These are phyloP conservation scores for Cacatua alba DNA, from an alignment of 2,113 vertebrate species.

Conservation along the genomic window DNA sequence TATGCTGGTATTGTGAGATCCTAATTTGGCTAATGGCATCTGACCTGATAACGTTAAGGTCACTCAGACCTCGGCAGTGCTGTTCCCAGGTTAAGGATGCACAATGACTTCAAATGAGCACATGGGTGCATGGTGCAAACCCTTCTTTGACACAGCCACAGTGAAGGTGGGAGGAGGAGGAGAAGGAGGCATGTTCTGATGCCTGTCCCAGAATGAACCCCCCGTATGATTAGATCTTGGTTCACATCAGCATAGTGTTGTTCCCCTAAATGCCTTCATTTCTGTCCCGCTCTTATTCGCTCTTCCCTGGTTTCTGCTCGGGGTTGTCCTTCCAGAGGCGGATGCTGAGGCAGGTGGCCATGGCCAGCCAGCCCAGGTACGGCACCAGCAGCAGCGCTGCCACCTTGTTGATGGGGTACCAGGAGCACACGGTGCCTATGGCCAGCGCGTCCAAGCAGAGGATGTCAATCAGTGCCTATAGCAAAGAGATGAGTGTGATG, in stretches of 20 bases:
- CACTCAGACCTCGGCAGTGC: neutral
- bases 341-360: slow-evolving; percentile 83
- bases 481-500: neutral
- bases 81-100: neutral
- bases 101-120: neutral
- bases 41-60: neutral
- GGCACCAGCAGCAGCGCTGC: slow-evolving; percentile 85
- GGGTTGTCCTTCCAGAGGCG: slow-evolving; percentile 89
- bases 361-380: slow-evolving; percentile 88
- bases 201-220: neutral
- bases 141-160: neutral
- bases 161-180: neutral
- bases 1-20: fast-evolving
- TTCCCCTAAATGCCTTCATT: neutral
- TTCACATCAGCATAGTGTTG: neutral
- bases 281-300: neutral
- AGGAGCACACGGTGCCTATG: slow-evolving; percentile 79
- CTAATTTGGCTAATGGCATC: neutral
- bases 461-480: slow-evolving; percentile 80
- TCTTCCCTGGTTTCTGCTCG: slow-evolving; percentile 32
- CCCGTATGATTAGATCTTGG: neutral
- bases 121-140: neutral
- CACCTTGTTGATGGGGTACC: slow-evolving; percentile 82
- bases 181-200: neutral
- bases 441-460: slow-evolving; percentile 80